Evolutionary conservation across 1,140 invertebrate genomes (phyloP).

Genomic region (Periplaneta americana): DNA sequence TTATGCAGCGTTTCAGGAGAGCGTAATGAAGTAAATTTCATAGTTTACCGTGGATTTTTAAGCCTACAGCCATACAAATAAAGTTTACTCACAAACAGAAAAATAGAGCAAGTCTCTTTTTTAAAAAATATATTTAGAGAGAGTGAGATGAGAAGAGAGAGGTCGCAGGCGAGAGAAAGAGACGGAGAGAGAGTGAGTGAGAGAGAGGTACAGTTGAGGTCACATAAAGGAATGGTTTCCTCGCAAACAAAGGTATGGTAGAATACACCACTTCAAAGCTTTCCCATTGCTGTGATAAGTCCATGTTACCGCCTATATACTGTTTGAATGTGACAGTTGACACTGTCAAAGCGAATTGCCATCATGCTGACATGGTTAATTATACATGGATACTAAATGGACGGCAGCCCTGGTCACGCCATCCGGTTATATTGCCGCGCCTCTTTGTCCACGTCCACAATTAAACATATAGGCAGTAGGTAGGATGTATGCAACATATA

Average conservation of each 20-base stretch:
- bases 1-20: too few relatives aligned
- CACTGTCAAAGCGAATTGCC: background rate
- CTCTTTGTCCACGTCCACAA: background rate
- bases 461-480: too few relatives aligned
- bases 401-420: background rate
- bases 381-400: background rate
- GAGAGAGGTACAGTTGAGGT: background rate
- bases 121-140: too few relatives aligned
- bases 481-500: background rate
- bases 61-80: too few relatives aligned
- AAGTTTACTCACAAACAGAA: background rate
- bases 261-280: background rate
- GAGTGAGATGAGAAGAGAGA: too few relatives aligned
- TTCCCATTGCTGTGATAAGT: background rate
- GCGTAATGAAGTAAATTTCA: too few relatives aligned
- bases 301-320: background rate
- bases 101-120: background rate
- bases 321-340: background rate
- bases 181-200: too few relatives aligned
- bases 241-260: background rate
- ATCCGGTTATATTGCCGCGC: background rate
- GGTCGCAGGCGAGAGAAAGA: background rate
- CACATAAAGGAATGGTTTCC: background rate
- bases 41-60: too few relatives aligned
- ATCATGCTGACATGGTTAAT: slow-evolving; percentile 4